phyloP scores from a whole-genome alignment of 1,140 invertebrate genomes.

The Drosophila jambulina region DNA sequence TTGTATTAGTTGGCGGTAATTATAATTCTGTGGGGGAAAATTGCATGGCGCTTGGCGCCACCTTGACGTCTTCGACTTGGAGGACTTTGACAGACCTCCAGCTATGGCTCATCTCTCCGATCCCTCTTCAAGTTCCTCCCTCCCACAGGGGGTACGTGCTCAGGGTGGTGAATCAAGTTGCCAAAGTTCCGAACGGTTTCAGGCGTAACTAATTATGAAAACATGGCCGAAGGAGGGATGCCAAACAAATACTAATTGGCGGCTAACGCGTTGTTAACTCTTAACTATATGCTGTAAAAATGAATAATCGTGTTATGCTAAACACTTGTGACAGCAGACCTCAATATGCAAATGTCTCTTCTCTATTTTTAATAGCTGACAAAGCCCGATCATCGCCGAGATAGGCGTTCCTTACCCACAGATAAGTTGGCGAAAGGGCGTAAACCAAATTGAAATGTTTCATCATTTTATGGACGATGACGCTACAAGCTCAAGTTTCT shows the following conservation, averaged over 20 bases:
- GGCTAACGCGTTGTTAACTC: conserved; percentile 53
- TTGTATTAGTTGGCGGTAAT: conserved; percentile 60
- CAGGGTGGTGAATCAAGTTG: conserved; percentile 24
- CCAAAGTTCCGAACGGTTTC: conserved; percentile 47
- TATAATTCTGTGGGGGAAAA: conserved; percentile 53
- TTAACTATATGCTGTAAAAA: conserved; percentile 62
- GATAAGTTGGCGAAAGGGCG: conserved; percentile 34
- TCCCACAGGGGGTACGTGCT: conserved; percentile 15
- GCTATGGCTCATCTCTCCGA: neutral
- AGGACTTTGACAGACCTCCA: conserved; percentile 68
- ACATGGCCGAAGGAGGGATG: conserved; percentile 40
- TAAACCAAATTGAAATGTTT: conserved; percentile 69
- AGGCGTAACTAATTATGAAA: conserved; percentile 48
- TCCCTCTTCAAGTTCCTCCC: conserved; percentile 8
- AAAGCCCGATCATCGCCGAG: conserved; percentile 47
- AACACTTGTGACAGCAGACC: conserved; percentile 56
- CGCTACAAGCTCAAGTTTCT: conserved; percentile 24
- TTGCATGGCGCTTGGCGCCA: conserved; percentile 73
- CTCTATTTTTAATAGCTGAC: conserved; percentile 45
- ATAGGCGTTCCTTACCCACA: conserved; percentile 30
- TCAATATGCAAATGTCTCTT: conserved; percentile 50
- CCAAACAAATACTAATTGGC: conserved; percentile 60
- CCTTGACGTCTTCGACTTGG: conserved; percentile 59
- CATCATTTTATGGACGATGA: conserved; percentile 39
- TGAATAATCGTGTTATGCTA: conserved; percentile 67